These are phyloP conservation scores for Thomomys bottae DNA, from an alignment of 2,113 vertebrate species.

Conservation along the genomic window DNA sequence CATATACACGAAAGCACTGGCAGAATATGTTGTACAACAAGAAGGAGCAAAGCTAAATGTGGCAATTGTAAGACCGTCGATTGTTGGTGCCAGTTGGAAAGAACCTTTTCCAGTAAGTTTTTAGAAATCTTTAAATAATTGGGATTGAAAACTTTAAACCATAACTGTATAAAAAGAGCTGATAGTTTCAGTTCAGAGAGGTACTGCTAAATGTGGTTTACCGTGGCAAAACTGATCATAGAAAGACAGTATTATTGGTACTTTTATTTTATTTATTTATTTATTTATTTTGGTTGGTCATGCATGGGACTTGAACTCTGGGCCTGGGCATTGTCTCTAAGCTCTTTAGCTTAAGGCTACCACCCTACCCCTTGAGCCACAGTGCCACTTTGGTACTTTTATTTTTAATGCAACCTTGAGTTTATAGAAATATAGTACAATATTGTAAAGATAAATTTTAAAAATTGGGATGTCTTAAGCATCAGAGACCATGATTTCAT, in stretches of 20 bases:
- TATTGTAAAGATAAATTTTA: slow-evolving; percentile 24
- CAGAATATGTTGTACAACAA: slow-evolving; percentile 95
- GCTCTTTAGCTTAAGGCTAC: too few species aligned
- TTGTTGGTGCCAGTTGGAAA: slow-evolving; percentile 99
- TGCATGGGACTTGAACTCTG: too few species aligned
- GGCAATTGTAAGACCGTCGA: slow-evolving; percentile 96
- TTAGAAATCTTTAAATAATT: slow-evolving; percentile 53
- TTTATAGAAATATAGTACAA: slow-evolving; percentile 24
- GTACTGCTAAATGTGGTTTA: slow-evolving; percentile 6
- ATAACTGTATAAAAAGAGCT: slow-evolving; percentile 30
- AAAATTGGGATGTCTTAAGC: slow-evolving; percentile 35
- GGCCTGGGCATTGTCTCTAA: too few species aligned
- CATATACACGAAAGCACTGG: slow-evolving; percentile 96
- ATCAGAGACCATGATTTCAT: slow-evolving; percentile 27
- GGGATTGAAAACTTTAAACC: slow-evolving; percentile 45
- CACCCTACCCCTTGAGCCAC: too few species aligned
- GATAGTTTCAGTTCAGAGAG: slow-evolving; percentile 10
- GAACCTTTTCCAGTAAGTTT: slow-evolving; percentile 97
- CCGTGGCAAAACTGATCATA: slow-evolving; percentile 26
- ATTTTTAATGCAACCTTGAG: background rate
- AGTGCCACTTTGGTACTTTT: slow-evolving; percentile 4
- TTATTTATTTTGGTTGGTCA: too few species aligned
- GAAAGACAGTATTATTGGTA: background rate
- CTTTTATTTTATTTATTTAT: slow-evolving; percentile 37
- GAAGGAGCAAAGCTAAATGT: slow-evolving; percentile 94